Evolutionary conservation across 2,113 vertebrate genomes (phyloP).

Genomic region (Oreamnos americanus): DNA sequence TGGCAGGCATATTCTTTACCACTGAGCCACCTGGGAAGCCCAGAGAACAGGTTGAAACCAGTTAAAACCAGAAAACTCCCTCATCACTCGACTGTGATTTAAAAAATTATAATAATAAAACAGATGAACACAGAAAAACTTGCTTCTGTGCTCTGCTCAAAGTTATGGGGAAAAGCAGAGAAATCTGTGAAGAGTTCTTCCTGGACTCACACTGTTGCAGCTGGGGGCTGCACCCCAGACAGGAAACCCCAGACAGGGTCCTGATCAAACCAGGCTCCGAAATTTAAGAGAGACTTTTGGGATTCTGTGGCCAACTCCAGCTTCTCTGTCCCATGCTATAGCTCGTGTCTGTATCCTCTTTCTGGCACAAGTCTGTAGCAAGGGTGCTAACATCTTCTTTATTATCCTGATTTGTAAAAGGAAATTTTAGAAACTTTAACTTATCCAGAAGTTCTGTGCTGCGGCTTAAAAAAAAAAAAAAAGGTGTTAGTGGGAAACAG

Average conservation of each 20-base stretch:
- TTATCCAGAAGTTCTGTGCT: neutral
- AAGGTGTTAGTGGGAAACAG: neutral
- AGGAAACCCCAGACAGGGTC: neutral
- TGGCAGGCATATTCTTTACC: neutral
- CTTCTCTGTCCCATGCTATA: no score
- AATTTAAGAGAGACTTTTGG: neutral
- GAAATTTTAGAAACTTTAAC: neutral
- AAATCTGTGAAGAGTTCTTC: neutral
- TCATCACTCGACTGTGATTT: neutral
- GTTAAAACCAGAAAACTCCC: neutral
- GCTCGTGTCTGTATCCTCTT: neutral
- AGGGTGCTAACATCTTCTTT: rapidly evolving
- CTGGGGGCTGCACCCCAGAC: neutral
- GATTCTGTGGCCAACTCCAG: neutral
- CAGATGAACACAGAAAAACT: neutral
- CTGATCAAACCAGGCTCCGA: neutral
- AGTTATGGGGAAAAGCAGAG: neutral
- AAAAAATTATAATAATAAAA: neutral
- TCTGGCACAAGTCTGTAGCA: neutral
- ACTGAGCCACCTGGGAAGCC: neutral
- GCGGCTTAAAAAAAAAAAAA: neutral
- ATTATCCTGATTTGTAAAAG: neutral
- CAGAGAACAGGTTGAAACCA: neutral
- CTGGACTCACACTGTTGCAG: rapidly evolving
- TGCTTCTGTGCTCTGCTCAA: neutral